Base-by-base conservation (phyloP, 2,888 invertebrate species). In the Dione vanillae region DNA sequence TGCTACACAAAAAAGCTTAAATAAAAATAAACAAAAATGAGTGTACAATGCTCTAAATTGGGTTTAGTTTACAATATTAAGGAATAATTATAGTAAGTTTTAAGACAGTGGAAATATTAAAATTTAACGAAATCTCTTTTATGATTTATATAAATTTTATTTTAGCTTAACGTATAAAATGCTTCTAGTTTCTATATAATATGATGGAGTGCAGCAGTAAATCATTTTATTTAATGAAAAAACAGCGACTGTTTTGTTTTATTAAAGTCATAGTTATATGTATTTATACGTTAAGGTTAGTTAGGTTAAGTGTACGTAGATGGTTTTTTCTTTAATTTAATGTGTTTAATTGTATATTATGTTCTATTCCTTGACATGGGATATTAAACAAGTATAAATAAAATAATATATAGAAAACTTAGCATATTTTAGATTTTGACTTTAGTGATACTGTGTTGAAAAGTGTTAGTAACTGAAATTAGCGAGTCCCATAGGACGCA, bases 381-480 rank as follows among this genome's bases (percentile, higher is more conserved):
- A 10, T 43, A 43, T 5, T 19, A n/a, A 11, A n/a, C 5, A 43
- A 14, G 3, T 20, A 11, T 14, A 43, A 20, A 9, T 14, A 14
- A 27, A 14, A 61, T 27, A n/a, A 5, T 35, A 27, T 16, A 61
- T 27, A 16, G 7, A 40, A 62, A 1, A 47, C 16, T 3, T 51
- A 51, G 35, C 10, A 20, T 27, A n/a, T 45, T 41, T 61, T 27
- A 5, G 19, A 51, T 19, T 40, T 40, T 11, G 19, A 49, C 3
- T 20, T 62, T n/a, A 49, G 0, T 49, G 14, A 12, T 19, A 19
- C 37, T 49, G 8, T 64, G 67, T 68, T 67, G 68, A 61, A 58
- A 65, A 69, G 65, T 70, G 66, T 72, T 74, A 71, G 69, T 69
- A 65, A 72, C 54, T 71, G 51, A 64, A 74, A 75, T 74, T 71